Base-by-base conservation (phyloP, 2,888 invertebrate genomes). In the Spodoptera exigua region DNA sequence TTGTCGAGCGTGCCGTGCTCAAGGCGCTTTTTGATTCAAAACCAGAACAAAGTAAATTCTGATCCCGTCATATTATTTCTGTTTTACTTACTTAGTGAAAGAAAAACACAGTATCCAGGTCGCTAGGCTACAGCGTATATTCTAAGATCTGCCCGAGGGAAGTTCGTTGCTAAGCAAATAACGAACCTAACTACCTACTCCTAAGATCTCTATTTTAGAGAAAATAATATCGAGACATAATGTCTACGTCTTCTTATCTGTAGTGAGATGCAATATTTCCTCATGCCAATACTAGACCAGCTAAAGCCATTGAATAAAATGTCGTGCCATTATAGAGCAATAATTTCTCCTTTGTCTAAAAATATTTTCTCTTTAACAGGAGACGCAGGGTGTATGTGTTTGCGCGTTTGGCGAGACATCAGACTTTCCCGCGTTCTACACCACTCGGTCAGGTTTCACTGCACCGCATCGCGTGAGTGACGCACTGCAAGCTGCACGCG, bases 401-500 rank as follows among this genome's bases (percentile, higher is more conserved):
- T 96, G 97, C 35, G 96, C 97, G 0, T 97, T 96, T 72, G 97
- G 97, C 0, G 89, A 94, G n/a, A 88, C 95, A 0, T 88, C 90
- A 0, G 95, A 96, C 12, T 99, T 99, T 89, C 99, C 99, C 0
- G 98, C 99, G 39, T 99, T 99, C 92, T 99, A 99, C 90, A 97
- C 97, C 0, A 90, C 95, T 3, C 93, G 95, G 58, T 99, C 99
- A 73, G 97, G 97, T 0, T 95, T 91, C 70, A 91, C 91, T 56
- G 96, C 97, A 0, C 98, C 98, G 0, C 96, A 97, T 81, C 95
- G 95, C 76, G 95, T 97, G 0, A 67, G 89, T 0, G 91, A 93
- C 54, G 91, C 97, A 0, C 54, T 76, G 4, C 95, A 97, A 53
- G 98, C 98, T 0, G 99, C 99, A 0, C 80, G 88, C n/a, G 85